Conservation (phyloP, 2,888 invertebrate genomes). For the Ectemnius cavifrons region DNA sequence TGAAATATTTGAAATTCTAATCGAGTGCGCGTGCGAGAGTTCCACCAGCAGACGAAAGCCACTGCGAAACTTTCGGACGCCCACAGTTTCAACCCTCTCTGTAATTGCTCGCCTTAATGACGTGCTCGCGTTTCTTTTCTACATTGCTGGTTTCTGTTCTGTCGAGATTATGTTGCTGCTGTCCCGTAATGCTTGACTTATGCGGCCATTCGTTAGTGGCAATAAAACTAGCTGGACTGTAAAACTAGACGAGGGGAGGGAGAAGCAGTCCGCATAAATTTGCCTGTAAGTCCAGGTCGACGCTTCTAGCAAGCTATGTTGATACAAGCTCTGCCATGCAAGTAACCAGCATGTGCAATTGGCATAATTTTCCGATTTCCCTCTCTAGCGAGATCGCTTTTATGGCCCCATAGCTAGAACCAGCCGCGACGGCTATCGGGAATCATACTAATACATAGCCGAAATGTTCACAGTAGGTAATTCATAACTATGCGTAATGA, state of each 20-base stretch:
- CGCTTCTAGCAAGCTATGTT: constrained; percentile 29
- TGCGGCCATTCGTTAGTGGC: constrained; percentile 35
- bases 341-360: constrained; percentile 25
- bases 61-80: too few species aligned
- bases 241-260: neutral
- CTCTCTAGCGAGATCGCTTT: neutral
- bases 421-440: too few species aligned
- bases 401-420: neutral
- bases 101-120: too few species aligned
- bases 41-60: too few species aligned
- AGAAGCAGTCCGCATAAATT: constrained; percentile 44
- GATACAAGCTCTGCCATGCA: constrained; percentile 15
- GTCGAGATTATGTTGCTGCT: constrained; percentile 38
- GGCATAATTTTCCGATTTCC: constrained; percentile 35
- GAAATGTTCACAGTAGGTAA: too few species aligned
- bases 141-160: too few species aligned
- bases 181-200: constrained; percentile 53
- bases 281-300: neutral
- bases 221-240: constrained; percentile 44
- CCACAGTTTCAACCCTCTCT: too few species aligned
- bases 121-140: too few species aligned
- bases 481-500: too few species aligned
- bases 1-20: neutral
- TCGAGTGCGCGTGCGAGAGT: neutral
- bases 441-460: too few species aligned